A percentile compares a stretch with the other conserved stretches of the same genome.
Evolutionary conservation across 2,888 invertebrate genomes (phyloP).

Genomic region (Steinernema scapterisci): DNA sequence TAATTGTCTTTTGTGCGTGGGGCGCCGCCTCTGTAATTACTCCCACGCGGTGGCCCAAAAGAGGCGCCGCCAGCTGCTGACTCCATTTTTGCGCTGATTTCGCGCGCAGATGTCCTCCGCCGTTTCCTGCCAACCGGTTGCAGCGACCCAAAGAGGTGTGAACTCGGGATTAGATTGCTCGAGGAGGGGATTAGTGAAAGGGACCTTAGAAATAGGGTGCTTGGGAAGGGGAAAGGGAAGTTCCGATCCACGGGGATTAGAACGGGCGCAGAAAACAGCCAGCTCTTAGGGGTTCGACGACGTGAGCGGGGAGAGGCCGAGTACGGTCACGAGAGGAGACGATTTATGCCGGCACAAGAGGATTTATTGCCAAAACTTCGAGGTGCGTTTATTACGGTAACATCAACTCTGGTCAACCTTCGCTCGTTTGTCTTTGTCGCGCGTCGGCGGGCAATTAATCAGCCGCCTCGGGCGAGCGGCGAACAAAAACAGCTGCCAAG

Average conservation of each 20-base stretch:
- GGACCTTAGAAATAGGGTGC: background rate
- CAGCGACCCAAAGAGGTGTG: slow-evolving; percentile 33
- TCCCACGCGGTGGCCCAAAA: background rate
- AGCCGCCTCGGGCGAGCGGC: slow-evolving; percentile 19
- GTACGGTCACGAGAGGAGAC: background rate
- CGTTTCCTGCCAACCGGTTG: slow-evolving; percentile 33
- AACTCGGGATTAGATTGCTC: slow-evolving; percentile 16
- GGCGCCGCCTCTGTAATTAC: slow-evolving; percentile 4
- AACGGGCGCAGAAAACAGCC: background rate
- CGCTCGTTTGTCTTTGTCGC: slow-evolving; percentile 30
- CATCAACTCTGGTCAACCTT: background rate
- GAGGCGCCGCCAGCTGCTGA: slow-evolving; percentile 14
- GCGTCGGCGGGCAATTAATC: slow-evolving; percentile 29
- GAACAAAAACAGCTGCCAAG: slow-evolving; percentile 25
- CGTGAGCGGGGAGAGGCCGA: background rate
- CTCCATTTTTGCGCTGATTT: slow-evolving; percentile 13
- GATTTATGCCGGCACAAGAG: background rate
- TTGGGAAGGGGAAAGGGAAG: background rate
- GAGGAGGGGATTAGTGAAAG: background rate
- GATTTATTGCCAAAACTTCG: slow-evolving; percentile 29
- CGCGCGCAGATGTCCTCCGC: slow-evolving; percentile 33
- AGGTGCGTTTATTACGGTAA: slow-evolving; percentile 24
- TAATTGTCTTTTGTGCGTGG: slow-evolving; percentile 28
- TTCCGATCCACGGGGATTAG: slow-evolving; percentile 5
- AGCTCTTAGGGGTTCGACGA: too few species aligned